A percentile compares a stretch with the other conserved stretches of the same genome.
phyloP scores from a whole-genome alignment of 2,797 vertebrate genomes.

The Mormyrus proboscirostris region DNA sequence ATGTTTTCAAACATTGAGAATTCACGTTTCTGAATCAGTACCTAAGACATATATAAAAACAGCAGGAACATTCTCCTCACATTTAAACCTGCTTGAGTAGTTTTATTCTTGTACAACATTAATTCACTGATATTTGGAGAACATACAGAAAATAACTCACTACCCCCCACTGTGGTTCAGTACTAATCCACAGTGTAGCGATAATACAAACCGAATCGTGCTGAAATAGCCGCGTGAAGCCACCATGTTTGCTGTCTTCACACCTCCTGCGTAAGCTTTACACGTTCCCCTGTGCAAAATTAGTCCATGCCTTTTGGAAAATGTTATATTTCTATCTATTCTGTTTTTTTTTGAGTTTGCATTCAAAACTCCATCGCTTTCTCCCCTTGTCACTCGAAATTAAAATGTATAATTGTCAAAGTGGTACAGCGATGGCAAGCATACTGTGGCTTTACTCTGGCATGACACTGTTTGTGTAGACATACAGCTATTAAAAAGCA shows the following conservation, averaged over 20 bases:
- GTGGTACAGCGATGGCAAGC: neutral
- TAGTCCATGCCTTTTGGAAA: slow-evolving; percentile 8
- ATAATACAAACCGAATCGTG: neutral
- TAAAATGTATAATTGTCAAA: neutral
- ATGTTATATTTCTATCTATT: neutral
- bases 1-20: neutral
- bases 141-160: neutral
- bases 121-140: neutral
- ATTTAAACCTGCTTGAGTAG: neutral
- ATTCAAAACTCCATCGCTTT: neutral
- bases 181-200: neutral
- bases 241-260: neutral
- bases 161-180: slow-evolving; percentile 1
- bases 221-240: neutral
- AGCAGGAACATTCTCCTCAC: neutral
- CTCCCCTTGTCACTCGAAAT: neutral
- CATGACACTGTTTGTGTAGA: neutral
- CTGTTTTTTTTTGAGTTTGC: neutral
- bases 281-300: neutral
- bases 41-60: neutral
- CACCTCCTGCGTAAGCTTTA: neutral
- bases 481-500: neutral
- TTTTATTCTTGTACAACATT: neutral
- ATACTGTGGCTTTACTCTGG: neutral
- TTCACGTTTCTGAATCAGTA: neutral